Evolutionary conservation across 2,797 vertebrate species (phyloP), one percentile per base, ranked within the genome.

Genomic region (Cichlasoma orientale): DNA sequence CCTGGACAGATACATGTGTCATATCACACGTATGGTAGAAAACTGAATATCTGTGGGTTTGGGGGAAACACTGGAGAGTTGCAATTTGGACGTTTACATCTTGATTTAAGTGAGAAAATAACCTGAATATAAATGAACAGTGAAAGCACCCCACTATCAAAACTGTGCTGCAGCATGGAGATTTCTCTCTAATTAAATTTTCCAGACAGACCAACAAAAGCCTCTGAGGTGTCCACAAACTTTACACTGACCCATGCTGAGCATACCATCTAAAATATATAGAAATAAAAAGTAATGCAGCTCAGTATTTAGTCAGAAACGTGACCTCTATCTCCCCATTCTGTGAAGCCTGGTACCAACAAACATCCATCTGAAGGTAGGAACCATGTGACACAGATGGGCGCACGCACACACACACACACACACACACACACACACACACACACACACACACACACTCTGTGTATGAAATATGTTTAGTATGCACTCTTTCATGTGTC

Each of bases 401-500:
- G 27, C 4, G 27, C 27, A 69, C 18, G 36, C 25, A 53, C 14
- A 29, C 21, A 57, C 55, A 73, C 68, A 59, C 73, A 72, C 18
- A 68, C 59, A 74, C 38, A 69, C 18, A 47, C 25, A 53, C 14
- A 29, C 21, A 57, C 55, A 73, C 68, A 59, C 82, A 69, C 18
- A 47, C 25, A 53, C 14, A 29, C 21, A 57, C 55, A 73, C 68
- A 59, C 73, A 70, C 18, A 68, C 59, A 74, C 38, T 7, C 18
- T 0, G 47, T 4, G 50, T 19, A 21, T 79, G 19, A 73, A 85
- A 68, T 58, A 77, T 82, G 86, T 86, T 77, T 74, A 82, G 77
- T 52, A 82, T 66, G 63, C 66, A 78, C 75, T 33, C 80, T 86
- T 52, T 72, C 63, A 78, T 77, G 76, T 66, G 68, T 84, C 82